A percentile compares a stretch with the other conserved stretches of the same genome.
These are phyloP conservation scores for Zaprionus tsacasi DNA, from an alignment of 1,140 invertebrate genomes.

Conservation along the genomic window DNA sequence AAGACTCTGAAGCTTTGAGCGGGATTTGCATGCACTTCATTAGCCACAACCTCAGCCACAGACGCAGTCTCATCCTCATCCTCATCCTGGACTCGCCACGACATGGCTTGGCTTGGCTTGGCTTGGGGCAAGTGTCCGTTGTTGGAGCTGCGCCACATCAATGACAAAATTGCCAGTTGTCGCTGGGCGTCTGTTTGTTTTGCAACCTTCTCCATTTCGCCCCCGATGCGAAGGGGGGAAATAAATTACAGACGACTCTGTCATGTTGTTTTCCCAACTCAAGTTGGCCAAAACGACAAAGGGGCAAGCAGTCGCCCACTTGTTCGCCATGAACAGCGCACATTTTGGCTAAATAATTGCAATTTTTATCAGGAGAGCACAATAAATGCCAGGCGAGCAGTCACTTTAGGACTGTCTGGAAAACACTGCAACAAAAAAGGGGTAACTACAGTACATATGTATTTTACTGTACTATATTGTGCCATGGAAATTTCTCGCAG, in stretches of 20 bases:
- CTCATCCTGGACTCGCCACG: too few species aligned
- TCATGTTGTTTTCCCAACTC: slow-evolving; percentile 55
- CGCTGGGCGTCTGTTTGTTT: slow-evolving; percentile 50
- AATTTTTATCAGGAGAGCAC: slow-evolving; percentile 74
- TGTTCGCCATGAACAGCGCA: slow-evolving; percentile 23
- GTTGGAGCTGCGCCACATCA: slow-evolving; percentile 54
- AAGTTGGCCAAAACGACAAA: slow-evolving; percentile 11
- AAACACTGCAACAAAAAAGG: slow-evolving; percentile 8
- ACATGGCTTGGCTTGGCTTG: not conserved
- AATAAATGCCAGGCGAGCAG: slow-evolving; percentile 67
- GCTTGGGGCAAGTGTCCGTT: slow-evolving; percentile 7
- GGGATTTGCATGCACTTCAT: slow-evolving; percentile 78
- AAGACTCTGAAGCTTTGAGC: slow-evolving; percentile 26
- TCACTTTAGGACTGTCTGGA: slow-evolving; percentile 32
- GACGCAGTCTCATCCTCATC: not conserved
- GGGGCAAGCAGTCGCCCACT: slow-evolving; percentile 13
- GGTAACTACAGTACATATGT: too few species aligned
- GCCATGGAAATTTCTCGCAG: not conserved
- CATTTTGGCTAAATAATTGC: slow-evolving; percentile 79
- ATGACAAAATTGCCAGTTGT: slow-evolving; percentile 72
- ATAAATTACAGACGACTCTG: slow-evolving; percentile 80
- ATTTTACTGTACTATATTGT: too few species aligned
- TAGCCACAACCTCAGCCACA: slow-evolving; percentile 52
- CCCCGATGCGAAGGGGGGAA: slow-evolving; percentile 35
- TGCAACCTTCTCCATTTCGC: slow-evolving; percentile 11